These are phyloP conservation scores for Phenganax stokvisi DNA, from an alignment of 92 coral and sea anemone species.

Conservation along the genomic window DNA sequence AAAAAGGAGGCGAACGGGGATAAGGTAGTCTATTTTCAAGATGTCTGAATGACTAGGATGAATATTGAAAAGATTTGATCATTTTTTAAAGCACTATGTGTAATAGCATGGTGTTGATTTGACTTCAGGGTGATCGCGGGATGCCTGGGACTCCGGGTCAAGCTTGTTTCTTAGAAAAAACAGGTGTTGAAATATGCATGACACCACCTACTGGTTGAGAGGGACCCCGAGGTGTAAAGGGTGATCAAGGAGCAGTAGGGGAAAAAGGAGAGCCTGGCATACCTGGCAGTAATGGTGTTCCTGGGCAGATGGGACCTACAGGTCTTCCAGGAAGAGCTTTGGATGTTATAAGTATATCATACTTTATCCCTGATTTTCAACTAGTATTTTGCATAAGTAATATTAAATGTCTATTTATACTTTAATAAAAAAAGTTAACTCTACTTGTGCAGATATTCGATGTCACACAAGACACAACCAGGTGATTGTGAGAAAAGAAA, in stretches of 20 bases:
- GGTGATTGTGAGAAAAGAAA: background rate
- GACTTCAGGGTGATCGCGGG: constrained; percentile 15
- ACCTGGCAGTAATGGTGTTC: constrained; percentile 7
- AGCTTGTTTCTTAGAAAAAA: constrained; percentile 28
- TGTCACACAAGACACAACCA: constrained; percentile 30
- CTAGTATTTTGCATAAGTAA: background rate
- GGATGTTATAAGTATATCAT: constrained; percentile 22
- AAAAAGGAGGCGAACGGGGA: constrained; percentile 28
- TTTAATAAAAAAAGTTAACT: background rate
- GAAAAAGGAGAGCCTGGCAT: constrained; percentile 20
- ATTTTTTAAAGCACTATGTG: background rate
- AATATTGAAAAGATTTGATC: background rate
- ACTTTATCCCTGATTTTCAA: background rate
- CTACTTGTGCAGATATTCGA: constrained; percentile 10
- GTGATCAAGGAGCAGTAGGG: background rate
- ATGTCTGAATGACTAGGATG: background rate
- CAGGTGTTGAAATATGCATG: constrained; percentile 24
- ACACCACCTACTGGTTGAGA: constrained; percentile 21
- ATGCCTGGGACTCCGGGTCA: constrained; percentile 17
- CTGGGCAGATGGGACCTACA: constrained; percentile 4
- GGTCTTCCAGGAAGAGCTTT: constrained; percentile 27
- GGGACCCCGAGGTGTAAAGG: constrained; percentile 10
- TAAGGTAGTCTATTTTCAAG: background rate
- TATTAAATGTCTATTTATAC: background rate
- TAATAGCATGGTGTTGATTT: background rate